Percentiles rank a stretch among this genome's conserved stretches.
Evolutionary conservation across 1,140 invertebrate species (phyloP).

Genomic region (Drosophila neocordata): DNA sequence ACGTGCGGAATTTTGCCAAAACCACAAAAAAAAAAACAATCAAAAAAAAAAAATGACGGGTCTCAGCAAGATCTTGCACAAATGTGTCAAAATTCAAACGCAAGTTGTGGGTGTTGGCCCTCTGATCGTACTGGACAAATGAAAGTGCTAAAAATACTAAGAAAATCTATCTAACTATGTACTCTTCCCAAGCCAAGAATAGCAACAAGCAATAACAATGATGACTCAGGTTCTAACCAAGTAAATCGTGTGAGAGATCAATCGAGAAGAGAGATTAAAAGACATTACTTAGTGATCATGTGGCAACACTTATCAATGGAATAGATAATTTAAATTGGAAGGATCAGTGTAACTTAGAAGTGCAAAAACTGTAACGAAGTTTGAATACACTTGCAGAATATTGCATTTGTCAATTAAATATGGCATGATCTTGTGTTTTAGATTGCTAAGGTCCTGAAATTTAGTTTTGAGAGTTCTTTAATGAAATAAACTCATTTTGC

Average conservation of each 20-base stretch:
- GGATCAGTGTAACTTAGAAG: no score
- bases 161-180: not conserved
- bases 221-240: not conserved
- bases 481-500: no score
- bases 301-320: not conserved
- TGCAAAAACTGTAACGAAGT: no score
- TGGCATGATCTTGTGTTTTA: no score
- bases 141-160: constrained; percentile 23
- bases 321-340: no score
- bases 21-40: no score
- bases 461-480: no score
- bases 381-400: no score
- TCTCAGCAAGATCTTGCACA: constrained; percentile 16
- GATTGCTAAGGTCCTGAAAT: no score
- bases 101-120: constrained; percentile 37
- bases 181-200: constrained; percentile 13
- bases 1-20: constrained; percentile 48
- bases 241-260: not conserved
- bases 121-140: constrained; percentile 6
- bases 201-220: not conserved
- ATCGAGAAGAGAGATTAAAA: not conserved
- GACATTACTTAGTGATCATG: not conserved
- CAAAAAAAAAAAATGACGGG: not conserved
- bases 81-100: constrained; percentile 46
- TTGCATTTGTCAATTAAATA: no score